Base-by-base conservation (phyloP, 2,113 vertebrate genomes). In the Platysteira castanea region DNA sequence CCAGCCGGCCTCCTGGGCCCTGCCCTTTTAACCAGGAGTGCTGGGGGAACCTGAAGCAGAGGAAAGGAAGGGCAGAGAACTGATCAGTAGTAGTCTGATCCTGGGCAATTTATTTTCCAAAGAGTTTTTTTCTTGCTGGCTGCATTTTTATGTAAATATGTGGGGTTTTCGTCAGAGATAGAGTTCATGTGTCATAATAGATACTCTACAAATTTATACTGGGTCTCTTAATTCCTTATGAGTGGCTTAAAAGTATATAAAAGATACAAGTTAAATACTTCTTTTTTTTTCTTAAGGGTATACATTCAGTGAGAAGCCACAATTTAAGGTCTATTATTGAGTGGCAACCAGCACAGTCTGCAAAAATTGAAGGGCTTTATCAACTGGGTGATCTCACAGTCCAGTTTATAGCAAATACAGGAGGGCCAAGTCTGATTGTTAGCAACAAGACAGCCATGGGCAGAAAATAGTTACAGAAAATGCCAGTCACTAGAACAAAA, bases 391-490 rank as follows among this genome's bases (percentile, higher is more conserved):
- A 26, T 75, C 21, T 57, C 57, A 79, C 0, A 0, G 41, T 22
- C 69, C n/a, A 31, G 20, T 39, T 86, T 57, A 70, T 13, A 70
- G 39, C 39, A 77, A 63, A 57, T 30, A 60, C 8, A n/a, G 30
- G 76, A 71, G 26, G 41, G 10, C 8, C 53, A 10, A 79, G 28
- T 49, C 87, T 68, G 54, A 70, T 41, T 42, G 15, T 41, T 31
- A 82, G 44, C 60, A 78, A 52, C 22, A 64, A 64, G 60, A 46
- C 24, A 89, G 41, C 7, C 57, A 78, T 0, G 2, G 53, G 28
- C 24, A 91, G 69, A 73, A 96, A 91, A 69, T 8, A 85, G 26
- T 54, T 80, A 65, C 27, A 88, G 79, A 88, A 92, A 80, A 88
- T 61, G n/a, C 18, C 1, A 4, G 21, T 74, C 37, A 77, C 17